Base-by-base conservation (phyloP, 2,113 vertebrate species). In the Passerina amoena region DNA sequence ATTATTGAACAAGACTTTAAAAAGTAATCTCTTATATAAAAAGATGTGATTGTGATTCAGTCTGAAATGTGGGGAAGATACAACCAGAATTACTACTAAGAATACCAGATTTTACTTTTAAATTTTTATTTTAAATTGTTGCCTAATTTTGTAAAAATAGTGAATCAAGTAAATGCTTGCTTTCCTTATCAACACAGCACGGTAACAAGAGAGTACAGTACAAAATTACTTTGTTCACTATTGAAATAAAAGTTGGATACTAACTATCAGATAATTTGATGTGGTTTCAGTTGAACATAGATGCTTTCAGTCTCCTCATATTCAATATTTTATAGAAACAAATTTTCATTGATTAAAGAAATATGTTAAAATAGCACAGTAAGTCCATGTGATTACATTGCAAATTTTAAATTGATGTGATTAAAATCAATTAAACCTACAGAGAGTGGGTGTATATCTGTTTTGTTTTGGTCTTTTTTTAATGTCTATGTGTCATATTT, bases 381-480 rank as follows among this genome's bases (percentile, higher is more conserved):
- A 79, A 38, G 0, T 42, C 40, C 14, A 7, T 25, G 9, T 44
- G 16, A 66, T 63, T 87, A 54, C 5, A 37, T 5, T 13, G 6
- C 4, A 79, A 54, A 63, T 77, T 60, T 76, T 69, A 45, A 56
- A 33, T 18, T 71, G n/a, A 33, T 53, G 37, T 1, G 2, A 37
- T 54, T 69, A n/a, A 47, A 19, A 68, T 30, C 8, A 68, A 25
- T 70, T 69, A 71, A 69, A 65, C 2, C 1, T 64, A 70, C 9
- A 4, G 8, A 78, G 7, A 3, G 0, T 4, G 3, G 51, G 11
- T 59, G 24, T 50, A 13, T 38, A 11, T 14, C 12, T n/a, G 22
- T 10, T 37, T 54, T 53, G 12, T 30, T 54, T 35, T 31, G 7
- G 4, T 33, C 10, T 72, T 18, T 40, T 8, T 12, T 0, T 0